phyloP scores from a whole-genome alignment of 1,140 invertebrate species.

The Tetramorium parvispinum region DNA sequence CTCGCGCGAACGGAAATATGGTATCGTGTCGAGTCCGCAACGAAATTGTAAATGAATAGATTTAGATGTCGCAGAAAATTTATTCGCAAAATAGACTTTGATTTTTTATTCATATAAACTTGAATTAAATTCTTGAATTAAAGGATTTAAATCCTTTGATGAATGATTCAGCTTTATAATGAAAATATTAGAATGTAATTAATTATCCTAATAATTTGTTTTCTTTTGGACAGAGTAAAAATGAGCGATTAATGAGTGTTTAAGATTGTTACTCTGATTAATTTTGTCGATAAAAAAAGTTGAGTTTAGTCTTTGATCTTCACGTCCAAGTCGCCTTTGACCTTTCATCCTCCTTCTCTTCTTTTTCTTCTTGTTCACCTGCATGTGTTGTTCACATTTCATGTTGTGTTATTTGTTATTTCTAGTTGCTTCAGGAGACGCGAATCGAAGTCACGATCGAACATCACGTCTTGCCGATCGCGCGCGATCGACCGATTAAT shows the following conservation, averaged over 20 bases:
- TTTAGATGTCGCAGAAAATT: neutral
- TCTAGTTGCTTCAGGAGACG: constrained; percentile 14
- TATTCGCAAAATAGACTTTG: neutral
- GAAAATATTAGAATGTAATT: neutral
- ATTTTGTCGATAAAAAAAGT: constrained; percentile 40
- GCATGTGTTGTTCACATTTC: constrained; percentile 39
- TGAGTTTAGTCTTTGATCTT: constrained; percentile 62
- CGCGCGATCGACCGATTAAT: constrained; percentile 54
- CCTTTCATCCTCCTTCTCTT: constrained; percentile 46
- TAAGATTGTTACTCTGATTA: constrained; percentile 7
- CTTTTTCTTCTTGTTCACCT: neutral
- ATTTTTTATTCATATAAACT: neutral
- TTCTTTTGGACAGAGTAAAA: neutral
- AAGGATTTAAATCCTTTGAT: neutral
- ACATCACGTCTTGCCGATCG: constrained; percentile 37
- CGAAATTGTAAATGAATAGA: neutral
- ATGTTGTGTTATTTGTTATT: constrained; percentile 9
- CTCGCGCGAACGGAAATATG: neutral
- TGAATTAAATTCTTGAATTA: neutral
- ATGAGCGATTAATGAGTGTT: constrained; percentile 13
- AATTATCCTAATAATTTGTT: constrained; percentile 35
- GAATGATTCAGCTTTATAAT: neutral
- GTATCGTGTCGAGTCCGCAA: neutral
- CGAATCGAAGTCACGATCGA: constrained; percentile 44
- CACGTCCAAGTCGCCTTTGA: constrained; percentile 46